Evolutionary conservation across 2,113 vertebrate species (phyloP).

Genomic region (Mellivora capensis): DNA sequence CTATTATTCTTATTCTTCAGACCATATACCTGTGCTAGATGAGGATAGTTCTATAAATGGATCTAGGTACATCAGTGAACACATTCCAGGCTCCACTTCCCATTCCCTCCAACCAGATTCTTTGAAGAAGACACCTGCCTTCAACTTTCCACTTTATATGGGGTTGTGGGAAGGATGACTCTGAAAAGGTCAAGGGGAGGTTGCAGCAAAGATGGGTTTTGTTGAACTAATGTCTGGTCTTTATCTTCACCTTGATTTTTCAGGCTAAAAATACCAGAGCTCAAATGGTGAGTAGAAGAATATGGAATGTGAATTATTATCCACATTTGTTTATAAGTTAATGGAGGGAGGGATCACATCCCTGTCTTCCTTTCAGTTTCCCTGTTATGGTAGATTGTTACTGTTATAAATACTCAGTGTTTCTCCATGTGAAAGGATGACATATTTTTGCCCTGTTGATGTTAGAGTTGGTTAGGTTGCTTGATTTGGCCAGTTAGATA

Average conservation of each 20-base stretch:
- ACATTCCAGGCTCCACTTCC: background rate
- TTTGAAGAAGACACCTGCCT: background rate
- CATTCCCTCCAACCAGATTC: background rate
- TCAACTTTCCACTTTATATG: background rate
- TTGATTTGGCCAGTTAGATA: background rate
- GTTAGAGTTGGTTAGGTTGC: background rate
- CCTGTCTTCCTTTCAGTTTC: background rate
- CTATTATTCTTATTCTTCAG: conserved; percentile 17
- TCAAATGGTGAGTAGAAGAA: background rate
- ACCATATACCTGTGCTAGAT: background rate
- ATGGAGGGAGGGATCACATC: background rate
- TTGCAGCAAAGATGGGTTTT: background rate
- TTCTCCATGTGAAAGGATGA: background rate
- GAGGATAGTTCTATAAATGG: background rate
- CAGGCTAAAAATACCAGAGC: background rate
- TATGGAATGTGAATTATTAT: background rate
- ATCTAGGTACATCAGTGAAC: background rate
- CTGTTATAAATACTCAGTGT: background rate
- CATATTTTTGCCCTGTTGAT: background rate
- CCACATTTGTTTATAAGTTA: background rate
- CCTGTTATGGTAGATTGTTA: background rate
- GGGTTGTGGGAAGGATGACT: background rate
- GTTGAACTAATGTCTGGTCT: background rate
- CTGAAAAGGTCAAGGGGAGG: background rate
- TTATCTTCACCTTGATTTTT: background rate